Base-by-base conservation (phyloP, 2,113 vertebrate species). In the Elachura formosa region DNA sequence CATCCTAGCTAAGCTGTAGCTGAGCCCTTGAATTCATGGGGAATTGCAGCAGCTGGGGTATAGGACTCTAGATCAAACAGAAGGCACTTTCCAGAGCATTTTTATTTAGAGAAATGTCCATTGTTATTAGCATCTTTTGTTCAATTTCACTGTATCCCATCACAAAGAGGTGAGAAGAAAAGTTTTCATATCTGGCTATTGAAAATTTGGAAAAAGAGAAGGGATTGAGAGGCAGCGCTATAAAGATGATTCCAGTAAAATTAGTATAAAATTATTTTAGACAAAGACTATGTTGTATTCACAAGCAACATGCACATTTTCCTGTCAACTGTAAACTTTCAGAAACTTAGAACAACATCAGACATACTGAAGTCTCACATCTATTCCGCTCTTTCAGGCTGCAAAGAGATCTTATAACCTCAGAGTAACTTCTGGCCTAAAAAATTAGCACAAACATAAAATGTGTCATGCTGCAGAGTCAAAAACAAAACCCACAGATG, bases 1-100 rank as follows among this genome's bases (percentile, higher is more conserved):
- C 0, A 8, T 28, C 33, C 22, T 33, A 6, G n/a, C n/a, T n/a
- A n/a, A n/a, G n/a, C 15, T 24, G 26, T 10, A 73, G 14, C 16
- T 23, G 34, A 79, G 17, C 25, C 66, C 46, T 33, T 38, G 29
- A 62, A 75, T 5, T 7, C 3, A 46, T 7, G 17, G 11, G 43
- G 12, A 76, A 38, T 28, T 33, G 26, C 11, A 61, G 25, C 46
- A 40, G 0, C 3, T 34, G 31, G 14, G 24, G 7, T 22, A 24
- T 0, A 14, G 31, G 54, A 56, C 38, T 31, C 38, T 24, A 62
- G 13, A 62, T 14, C 4, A 76, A 79, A 14, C 7, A 40, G 46
- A 68, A 41, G 33, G 13, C 10, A 56, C 3, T 40, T 67, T 31
- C 11, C n/a, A 29, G 17, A 58, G 6, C 7, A 58, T 43, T 81